phyloP scores from a whole-genome alignment of 2,113 vertebrate genomes.

The Centropus unirufus region DNA sequence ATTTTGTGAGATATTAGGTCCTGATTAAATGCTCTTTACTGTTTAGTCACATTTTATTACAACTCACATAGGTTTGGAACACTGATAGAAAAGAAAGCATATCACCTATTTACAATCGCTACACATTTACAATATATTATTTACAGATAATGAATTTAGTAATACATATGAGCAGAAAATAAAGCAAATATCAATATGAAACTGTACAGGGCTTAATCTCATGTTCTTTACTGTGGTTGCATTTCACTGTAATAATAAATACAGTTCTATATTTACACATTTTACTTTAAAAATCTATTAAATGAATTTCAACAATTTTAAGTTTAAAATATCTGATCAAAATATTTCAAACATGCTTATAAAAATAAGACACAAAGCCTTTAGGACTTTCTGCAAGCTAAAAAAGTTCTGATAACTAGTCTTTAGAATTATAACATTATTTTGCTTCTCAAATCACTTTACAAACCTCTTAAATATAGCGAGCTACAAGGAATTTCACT shows the following conservation, averaged over 20 bases:
- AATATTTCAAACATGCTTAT: constrained; percentile 80
- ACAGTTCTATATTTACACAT: constrained; percentile 88
- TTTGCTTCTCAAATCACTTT: constrained; percentile 69
- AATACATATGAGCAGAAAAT: constrained; percentile 71
- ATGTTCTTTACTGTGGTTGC: constrained; percentile 67
- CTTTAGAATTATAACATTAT: constrained; percentile 60
- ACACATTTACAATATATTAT: constrained; percentile 83
- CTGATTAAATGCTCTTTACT: constrained; percentile 52
- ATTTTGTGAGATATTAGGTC: constrained; percentile 23
- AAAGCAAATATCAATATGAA: constrained; percentile 73
- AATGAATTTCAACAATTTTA: constrained; percentile 78
- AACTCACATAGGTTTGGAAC: constrained; percentile 75
- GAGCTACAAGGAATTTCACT: constrained; percentile 60
- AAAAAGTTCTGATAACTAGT: constrained; percentile 61
- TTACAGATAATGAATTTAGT: constrained; percentile 77
- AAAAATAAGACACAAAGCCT: constrained; percentile 80
- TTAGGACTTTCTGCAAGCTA: constrained; percentile 65
- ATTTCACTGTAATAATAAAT: constrained; percentile 84
- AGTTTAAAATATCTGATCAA: constrained; percentile 82
- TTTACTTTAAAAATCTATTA: constrained; percentile 79
- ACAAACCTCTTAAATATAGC: constrained; percentile 69
- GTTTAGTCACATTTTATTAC: constrained; percentile 80
- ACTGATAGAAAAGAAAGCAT: constrained; percentile 79
- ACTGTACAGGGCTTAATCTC: constrained; percentile 79
- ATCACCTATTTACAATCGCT: constrained; percentile 81